These are phyloP conservation scores for Saccopteryx bilineata DNA, from an alignment of 2,113 vertebrate species.

Conservation along the genomic window DNA sequence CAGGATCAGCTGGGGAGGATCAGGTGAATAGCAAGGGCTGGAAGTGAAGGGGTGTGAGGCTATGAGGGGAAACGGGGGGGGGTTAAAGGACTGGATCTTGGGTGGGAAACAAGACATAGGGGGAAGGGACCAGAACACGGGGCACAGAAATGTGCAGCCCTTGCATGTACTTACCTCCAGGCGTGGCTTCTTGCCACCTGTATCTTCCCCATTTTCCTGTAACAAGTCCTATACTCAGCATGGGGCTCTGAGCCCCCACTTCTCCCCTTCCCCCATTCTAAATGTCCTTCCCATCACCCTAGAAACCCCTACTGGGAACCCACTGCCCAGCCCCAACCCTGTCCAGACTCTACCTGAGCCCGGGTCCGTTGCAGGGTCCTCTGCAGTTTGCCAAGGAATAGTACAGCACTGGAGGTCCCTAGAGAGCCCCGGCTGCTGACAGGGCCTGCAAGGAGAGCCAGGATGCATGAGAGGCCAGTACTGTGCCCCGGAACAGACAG, in stretches of 20 bases:
- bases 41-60: background rate
- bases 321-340: background rate
- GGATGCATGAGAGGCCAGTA: background rate
- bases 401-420: conserved; percentile 88
- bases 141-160: background rate
- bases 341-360: conserved; percentile 77
- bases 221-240: conserved; percentile 40
- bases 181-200: conserved; percentile 74
- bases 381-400: conserved; percentile 96
- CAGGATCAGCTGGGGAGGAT: background rate
- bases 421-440: conserved; percentile 76
- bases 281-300: background rate
- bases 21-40: background rate
- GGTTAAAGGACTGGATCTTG: background rate
- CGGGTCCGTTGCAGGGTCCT: conserved; percentile 87
- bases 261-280: background rate
- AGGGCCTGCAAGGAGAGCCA: conserved; percentile 25
- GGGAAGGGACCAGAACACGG: background rate
- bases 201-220: conserved; percentile 66
- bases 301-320: background rate
- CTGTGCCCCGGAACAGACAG: background rate
- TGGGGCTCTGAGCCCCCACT: too few relatives aligned
- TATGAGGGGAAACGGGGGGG: background rate
- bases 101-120: background rate
- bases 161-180: conserved; percentile 65